Conservation (phyloP, 2,888 invertebrate species). For the Allolobophora icterica region DNA sequence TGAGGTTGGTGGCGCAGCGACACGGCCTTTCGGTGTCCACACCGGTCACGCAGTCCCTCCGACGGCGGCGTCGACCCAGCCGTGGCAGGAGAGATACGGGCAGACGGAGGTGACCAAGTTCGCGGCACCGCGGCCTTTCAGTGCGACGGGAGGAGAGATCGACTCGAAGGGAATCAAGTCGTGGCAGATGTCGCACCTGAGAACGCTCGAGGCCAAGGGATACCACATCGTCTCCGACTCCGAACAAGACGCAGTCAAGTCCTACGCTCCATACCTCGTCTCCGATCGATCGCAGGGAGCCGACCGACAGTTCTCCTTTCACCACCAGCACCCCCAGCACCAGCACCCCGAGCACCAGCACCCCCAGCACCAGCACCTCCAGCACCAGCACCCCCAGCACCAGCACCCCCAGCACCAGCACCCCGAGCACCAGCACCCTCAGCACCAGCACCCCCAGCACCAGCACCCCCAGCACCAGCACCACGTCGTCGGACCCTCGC, state of each 20-base stretch:
- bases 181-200: constrained; percentile 45
- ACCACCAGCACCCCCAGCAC: background rate
- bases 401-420: background rate
- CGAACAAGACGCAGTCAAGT: constrained; percentile 12
- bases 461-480: too few relatives aligned
- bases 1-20: background rate
- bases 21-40: too few relatives aligned
- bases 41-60: background rate
- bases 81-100: constrained; percentile 14
- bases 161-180: constrained; percentile 40
- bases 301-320: background rate
- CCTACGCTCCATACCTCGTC: constrained; percentile 33
- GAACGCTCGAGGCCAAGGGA: constrained; percentile 44
- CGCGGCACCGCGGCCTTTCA: background rate
- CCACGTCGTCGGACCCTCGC: background rate
- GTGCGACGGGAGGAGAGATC: constrained; percentile 13
- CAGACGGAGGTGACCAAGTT: constrained; percentile 9
- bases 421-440: too few relatives aligned
- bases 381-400: background rate
- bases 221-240: constrained; percentile 29
- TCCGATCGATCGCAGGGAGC: background rate
- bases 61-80: background rate
- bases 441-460: background rate
- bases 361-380: background rate
- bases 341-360: too few relatives aligned